Evolutionary conservation across 2,888 invertebrate genomes (phyloP).

Genomic region (Schizaphis graminum): DNA sequence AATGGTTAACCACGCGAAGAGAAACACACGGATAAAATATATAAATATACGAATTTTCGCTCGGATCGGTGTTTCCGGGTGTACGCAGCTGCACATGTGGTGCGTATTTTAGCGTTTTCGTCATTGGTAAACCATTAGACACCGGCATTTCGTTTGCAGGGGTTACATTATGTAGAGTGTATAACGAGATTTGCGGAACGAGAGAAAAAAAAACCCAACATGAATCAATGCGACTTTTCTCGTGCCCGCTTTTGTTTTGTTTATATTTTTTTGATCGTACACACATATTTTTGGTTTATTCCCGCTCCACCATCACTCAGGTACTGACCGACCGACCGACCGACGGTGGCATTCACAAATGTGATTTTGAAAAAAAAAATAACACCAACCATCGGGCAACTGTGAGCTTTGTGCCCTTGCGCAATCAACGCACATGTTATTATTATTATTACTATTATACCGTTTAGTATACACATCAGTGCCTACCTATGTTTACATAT

Average conservation of each 20-base stretch:
- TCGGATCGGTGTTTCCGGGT: not conserved
- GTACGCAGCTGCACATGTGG: slow-evolving; percentile 6
- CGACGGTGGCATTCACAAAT: not conserved
- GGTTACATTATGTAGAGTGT: slow-evolving; percentile 13
- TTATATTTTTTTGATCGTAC: not conserved
- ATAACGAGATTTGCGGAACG: slow-evolving; percentile 18
- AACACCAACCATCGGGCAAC: not conserved
- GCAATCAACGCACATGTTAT: not conserved
- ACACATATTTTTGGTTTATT: not conserved
- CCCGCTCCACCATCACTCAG: not conserved
- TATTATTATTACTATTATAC: not conserved
- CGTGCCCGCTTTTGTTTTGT: not conserved
- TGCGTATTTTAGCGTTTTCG: slow-evolving; percentile 17
- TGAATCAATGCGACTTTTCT: not conserved
- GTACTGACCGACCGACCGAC: not conserved
- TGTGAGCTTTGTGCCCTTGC: not conserved
- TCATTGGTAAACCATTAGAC: slow-evolving; percentile 42
- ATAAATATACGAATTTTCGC: slow-evolving; percentile 13
- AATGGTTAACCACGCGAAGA: not conserved
- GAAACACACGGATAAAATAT: not conserved
- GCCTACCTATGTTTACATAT: not conserved
- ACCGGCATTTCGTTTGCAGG: not conserved
- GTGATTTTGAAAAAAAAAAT: not conserved
- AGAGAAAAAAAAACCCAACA: slow-evolving; percentile 6
- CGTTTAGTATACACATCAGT: not conserved